Base-by-base conservation (phyloP, 1,140 invertebrate genomes). In the Zaprionus kolodkinae region DNA sequence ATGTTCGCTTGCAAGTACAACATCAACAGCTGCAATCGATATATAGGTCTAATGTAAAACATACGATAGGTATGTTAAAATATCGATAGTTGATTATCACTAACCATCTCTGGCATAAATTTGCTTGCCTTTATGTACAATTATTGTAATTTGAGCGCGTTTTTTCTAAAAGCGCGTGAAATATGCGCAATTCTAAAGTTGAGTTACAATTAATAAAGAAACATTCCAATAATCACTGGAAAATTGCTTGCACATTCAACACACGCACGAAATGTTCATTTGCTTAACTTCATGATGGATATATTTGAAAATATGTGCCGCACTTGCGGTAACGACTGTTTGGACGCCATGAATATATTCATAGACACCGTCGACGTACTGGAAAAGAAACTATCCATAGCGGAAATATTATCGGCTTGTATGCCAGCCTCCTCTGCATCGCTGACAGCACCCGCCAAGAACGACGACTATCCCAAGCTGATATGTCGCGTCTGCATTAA, bases 231-330 rank as follows among this genome's bases (percentile, higher is more conserved):
- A 40, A 12, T 40, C 38, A 40, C 13, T 6, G 38, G 38, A n/a
- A 13, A 5, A 7, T 40, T 40, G 6, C 13, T 40, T 45, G 40
- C 1, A 9, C n/a, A 15, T 15, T 15, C 7, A n/a, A 7, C n/a
- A 7, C 40, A 45, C 7, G n/a, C 40, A 45, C 2, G n/a, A 6
- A 9, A 15, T 15, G 7, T 15, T 15, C n/a, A 15, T 45, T 1
- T 15, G 9, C 40, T 15, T 6, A n/a, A 15, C 40, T 21, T 27
- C 50, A 25, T 12, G 7, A 91, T 91, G 88, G 88, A 91, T 21
- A 88, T 91, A 36, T 91, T 91, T 36, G 75, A 91, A 52, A 88
- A 87, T 67, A 77, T 81, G n/a, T 91, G 88, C 45, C 75, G 88
- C 33, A 84, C 83, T 7, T 91, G 88, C 62, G 83, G 88, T 43